A percentile compares a stretch with the other conserved stretches of the same genome.
Evolutionary conservation across 1,140 invertebrate species (phyloP).

Genomic region (Aporrectodea caliginosa): DNA sequence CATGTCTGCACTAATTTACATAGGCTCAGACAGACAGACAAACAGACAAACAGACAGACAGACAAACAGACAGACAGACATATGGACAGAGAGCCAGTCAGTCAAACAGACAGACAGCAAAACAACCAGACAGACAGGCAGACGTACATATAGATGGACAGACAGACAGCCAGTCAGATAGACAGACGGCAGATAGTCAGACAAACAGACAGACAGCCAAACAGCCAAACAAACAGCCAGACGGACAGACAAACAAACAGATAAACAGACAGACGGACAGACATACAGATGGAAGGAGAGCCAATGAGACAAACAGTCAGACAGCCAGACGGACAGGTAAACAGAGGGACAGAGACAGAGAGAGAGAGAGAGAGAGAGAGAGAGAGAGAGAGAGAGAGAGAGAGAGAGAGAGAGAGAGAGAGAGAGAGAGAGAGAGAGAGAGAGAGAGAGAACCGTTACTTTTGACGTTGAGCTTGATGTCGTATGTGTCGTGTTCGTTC

Average conservation of each 20-base stretch:
- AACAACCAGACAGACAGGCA: too few relatives aligned
- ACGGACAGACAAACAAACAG: neutral
- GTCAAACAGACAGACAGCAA: too few relatives aligned
- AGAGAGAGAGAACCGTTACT: neutral
- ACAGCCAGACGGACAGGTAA: neutral
- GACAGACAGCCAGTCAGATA: neutral
- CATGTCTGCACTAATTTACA: too few relatives aligned
- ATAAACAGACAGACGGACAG: neutral
- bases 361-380: neutral
- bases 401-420: neutral
- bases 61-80: too few relatives aligned
- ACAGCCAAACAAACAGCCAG: neutral
- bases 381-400: neutral
- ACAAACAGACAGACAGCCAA: neutral
- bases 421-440: constrained; percentile 1
- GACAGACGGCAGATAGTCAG: neutral
- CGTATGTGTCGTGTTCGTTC: constrained; percentile 13
- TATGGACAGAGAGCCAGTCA: too few relatives aligned
- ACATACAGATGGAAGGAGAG: neutral
- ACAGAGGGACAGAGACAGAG: neutral
- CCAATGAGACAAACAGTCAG: neutral
- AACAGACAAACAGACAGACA: too few relatives aligned
- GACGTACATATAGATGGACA: too few relatives aligned
- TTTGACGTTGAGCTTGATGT: constrained; percentile 31
- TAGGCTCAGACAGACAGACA: too few relatives aligned